These are phyloP conservation scores for Tringa solitaria DNA, from an alignment of 2,113 vertebrate genomes.

Conservation along the genomic window DNA sequence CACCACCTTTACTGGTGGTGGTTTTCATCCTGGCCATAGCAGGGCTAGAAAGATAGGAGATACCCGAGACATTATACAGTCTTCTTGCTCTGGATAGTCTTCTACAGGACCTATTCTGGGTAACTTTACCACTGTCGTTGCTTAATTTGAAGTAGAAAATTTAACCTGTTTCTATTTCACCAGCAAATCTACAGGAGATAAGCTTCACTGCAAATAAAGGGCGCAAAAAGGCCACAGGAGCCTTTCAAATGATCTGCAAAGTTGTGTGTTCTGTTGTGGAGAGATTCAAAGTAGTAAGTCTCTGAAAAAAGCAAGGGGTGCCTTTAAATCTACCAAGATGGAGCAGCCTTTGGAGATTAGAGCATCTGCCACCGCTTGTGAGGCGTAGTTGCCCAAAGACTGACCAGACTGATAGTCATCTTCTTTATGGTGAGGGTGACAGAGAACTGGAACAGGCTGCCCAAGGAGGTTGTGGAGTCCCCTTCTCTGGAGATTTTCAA, in stretches of 20 bases:
- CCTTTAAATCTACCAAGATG: neutral
- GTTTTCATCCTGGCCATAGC: neutral
- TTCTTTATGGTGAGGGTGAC: too few species aligned
- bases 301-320: neutral
- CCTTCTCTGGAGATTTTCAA: too few species aligned
- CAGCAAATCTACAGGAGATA: neutral
- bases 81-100: neutral
- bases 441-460: too few species aligned
- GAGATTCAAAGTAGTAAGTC: neutral
- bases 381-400: neutral
- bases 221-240: neutral
- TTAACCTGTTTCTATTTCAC: neutral
- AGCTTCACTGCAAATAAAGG: neutral
- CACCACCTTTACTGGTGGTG: neutral
- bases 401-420: neutral
- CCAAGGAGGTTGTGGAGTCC: too few species aligned
- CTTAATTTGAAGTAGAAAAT: neutral
- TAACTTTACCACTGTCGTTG: neutral
- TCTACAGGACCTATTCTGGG: neutral
- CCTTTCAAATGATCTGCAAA: neutral
- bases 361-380: neutral
- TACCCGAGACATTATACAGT: neutral
- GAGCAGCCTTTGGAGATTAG: neutral
- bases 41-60: neutral
- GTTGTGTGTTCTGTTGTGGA: neutral